Conservation (phyloP, 2,888 invertebrate genomes). For the Lycaena phlaeas region DNA sequence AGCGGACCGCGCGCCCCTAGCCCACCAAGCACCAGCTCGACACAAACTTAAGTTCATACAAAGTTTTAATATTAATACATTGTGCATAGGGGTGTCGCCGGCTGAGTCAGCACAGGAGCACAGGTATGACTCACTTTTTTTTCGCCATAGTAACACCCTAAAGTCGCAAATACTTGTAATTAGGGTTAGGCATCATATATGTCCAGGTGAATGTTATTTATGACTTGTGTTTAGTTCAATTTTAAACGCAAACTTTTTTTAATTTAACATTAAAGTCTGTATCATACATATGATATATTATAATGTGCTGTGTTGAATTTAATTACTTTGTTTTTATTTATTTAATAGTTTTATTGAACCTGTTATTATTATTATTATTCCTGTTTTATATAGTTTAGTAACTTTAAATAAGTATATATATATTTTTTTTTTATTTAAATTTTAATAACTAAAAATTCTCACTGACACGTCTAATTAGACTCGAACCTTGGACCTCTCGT, state of each 20-base stretch:
- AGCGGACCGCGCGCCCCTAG: constrained; percentile 65
- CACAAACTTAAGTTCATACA: constrained; percentile 1
- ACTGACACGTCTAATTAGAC: too few relatives aligned
- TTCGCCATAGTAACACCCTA: constrained; percentile 67
- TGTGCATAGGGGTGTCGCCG: constrained; percentile 49
- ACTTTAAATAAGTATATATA: too few relatives aligned
- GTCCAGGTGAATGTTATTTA: constrained; percentile 15
- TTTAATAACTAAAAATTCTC: too few relatives aligned
- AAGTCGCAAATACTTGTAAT: constrained; percentile 25
- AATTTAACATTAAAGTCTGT: not conserved
- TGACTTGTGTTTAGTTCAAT: not conserved
- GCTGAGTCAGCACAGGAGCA: constrained; percentile 59
- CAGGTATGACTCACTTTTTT: constrained; percentile 60
- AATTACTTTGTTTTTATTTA: too few relatives aligned
- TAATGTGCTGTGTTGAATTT: too few relatives aligned
- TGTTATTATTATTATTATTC: too few relatives aligned
- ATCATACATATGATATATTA: too few relatives aligned
- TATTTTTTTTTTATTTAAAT: too few relatives aligned
- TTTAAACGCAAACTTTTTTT: not conserved
- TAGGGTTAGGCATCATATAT: constrained; percentile 9
- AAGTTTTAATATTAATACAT: constrained; percentile 22
- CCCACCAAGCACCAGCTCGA: constrained; percentile 19
- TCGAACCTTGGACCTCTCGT: too few relatives aligned
- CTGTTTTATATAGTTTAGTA: too few relatives aligned
- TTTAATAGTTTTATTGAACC: too few relatives aligned